Evolutionary conservation across 2,797 vertebrate species (phyloP).

Genomic region (Cossypha polioptera): DNA sequence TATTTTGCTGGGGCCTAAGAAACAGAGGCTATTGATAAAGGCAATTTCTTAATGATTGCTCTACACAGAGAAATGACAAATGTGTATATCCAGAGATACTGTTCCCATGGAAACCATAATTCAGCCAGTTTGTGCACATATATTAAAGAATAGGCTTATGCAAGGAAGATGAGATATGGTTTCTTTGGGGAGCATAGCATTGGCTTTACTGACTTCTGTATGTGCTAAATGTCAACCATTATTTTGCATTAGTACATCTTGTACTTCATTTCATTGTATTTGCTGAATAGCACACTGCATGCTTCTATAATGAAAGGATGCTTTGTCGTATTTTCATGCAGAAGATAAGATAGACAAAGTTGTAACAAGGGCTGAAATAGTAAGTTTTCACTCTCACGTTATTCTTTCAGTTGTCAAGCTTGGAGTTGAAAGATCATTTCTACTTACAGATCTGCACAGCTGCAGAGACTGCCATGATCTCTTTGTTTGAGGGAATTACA

Average conservation of each 20-base stretch:
- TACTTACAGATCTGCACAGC: not conserved
- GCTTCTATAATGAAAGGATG: not conserved
- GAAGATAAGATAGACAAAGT: not conserved
- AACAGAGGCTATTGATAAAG: conserved; percentile 33
- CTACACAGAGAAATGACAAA: conserved; percentile 26
- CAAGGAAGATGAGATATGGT: conserved; percentile 32
- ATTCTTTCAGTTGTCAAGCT: not conserved
- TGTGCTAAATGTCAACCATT: conserved; percentile 50
- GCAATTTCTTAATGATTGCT: conserved; percentile 18
- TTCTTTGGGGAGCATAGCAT: conserved; percentile 42
- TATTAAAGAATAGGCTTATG: conserved; percentile 25
- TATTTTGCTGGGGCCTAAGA: not conserved
- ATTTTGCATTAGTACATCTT: conserved; percentile 35
- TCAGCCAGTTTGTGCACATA: not conserved
- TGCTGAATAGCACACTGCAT: not conserved
- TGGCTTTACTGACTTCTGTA: not conserved
- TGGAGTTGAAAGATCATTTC: not conserved
- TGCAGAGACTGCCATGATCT: not conserved
- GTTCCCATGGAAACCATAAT: conserved; percentile 59
- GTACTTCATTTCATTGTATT: not conserved
- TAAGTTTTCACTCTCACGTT: not conserved
- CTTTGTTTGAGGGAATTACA: not conserved
- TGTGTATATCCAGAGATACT: not conserved
- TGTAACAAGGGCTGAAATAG: not conserved
- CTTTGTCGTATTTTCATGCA: not conserved